Conservation (phyloP, 2,797 vertebrate species). For the Acropternis orthonyx region DNA sequence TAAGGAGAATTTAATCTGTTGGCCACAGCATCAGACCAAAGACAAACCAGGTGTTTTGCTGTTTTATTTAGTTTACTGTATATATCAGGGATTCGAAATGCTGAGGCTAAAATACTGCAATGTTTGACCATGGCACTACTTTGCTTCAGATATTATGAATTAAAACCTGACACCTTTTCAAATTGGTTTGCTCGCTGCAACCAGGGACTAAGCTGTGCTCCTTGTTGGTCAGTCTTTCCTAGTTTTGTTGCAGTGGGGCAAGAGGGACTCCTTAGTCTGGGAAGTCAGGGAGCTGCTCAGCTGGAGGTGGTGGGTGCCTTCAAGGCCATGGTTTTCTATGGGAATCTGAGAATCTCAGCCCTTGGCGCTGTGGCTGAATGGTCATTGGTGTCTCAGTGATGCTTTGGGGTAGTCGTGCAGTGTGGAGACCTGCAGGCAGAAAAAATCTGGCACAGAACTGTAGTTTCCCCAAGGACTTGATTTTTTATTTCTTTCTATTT, state of each 20-base stretch:
- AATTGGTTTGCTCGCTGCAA: not conserved
- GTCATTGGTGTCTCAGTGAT: not conserved
- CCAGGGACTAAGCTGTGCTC: not conserved
- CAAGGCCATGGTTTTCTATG: not conserved
- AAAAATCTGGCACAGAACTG: not conserved
- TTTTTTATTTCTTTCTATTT: constrained; percentile 58
- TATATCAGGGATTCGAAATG: not conserved
- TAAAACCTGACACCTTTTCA: not conserved
- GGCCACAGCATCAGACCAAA: not conserved
- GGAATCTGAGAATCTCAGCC: not conserved
- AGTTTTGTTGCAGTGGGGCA: not conserved
- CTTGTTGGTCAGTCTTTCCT: not conserved
- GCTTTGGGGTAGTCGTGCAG: not conserved
- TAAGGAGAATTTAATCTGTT: not conserved
- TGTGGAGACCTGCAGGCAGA: not conserved
- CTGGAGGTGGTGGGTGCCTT: not conserved
- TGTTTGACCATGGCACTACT: not conserved
- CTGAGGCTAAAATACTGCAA: not conserved
- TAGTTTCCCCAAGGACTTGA: constrained; percentile 24
- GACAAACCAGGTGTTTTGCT: not conserved
- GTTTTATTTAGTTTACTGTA: not conserved
- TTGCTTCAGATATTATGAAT: not conserved
- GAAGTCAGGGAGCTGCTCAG: not conserved
- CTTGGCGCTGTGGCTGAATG: accelerated
- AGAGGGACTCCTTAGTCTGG: not conserved